Evolutionary conservation across 2,797 vertebrate species (phyloP).

Genomic region (Myotis daubentonii): DNA sequence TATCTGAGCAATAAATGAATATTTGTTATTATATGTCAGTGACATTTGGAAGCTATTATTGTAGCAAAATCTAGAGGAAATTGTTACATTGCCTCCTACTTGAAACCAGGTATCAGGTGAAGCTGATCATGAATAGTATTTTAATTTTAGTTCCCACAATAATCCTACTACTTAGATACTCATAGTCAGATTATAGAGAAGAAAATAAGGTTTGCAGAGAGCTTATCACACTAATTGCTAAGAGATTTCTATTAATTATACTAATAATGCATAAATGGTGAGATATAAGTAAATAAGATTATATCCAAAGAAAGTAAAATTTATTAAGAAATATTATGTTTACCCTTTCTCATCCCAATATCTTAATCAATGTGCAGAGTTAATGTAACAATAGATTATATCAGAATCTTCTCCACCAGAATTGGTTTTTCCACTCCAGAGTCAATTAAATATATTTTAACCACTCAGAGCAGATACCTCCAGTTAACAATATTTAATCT

Average conservation of each 20-base stretch:
- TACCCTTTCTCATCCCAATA: background rate
- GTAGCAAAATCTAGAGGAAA: background rate
- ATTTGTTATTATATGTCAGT: background rate
- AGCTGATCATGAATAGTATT: background rate
- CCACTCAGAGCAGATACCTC: background rate
- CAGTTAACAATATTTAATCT: background rate
- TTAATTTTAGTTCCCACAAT: background rate
- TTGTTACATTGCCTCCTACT: background rate
- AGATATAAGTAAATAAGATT: slow-evolving; percentile 9
- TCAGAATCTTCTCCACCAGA: background rate
- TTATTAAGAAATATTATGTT: slow-evolving; percentile 23
- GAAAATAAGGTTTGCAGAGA: background rate
- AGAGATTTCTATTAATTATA: slow-evolving; percentile 24
- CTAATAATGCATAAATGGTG: background rate
- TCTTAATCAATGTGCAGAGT: background rate
- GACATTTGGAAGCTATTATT: background rate
- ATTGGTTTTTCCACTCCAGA: slow-evolving; percentile 16
- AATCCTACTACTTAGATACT: background rate
- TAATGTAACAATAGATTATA: background rate
- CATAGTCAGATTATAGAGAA: background rate
- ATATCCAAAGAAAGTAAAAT: background rate
- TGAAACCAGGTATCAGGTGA: background rate
- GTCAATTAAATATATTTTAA: background rate
- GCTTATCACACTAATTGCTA: background rate
- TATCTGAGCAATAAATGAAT: background rate